Evolutionary conservation across 1,140 invertebrate species (phyloP), one percentile per base, ranked within the genome.

Genomic region (Nasonia vitripennis): DNA sequence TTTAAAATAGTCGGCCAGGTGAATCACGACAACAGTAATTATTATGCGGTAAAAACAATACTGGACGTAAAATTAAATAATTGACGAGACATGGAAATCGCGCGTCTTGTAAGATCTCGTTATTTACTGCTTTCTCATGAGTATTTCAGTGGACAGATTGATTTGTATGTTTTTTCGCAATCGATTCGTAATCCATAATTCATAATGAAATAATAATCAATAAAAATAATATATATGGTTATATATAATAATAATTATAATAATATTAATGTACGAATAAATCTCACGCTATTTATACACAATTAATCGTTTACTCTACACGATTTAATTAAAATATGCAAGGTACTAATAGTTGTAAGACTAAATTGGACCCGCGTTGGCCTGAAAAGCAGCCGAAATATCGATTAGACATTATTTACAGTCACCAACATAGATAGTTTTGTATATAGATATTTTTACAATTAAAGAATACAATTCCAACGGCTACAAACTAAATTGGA

Each of bases 11-110:
- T 71, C 71, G 79, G 77, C 45, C 67, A 82, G 78, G 62, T 71
- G 4, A 85, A 86, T 88, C 84, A 88, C 67, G 51, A 67, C 37
- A 85, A 83, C 82, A 78, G 79, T 87, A 87, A 85, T 86, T 51
- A 86, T 85, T 34, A 86, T 83, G 87, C 68, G 81, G 45, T 87
- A 88, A 78, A 83, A 86, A 89, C 89, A 91, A 91, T 91, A 91
- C 90, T 91, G 90, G 87, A 90, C 87, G 91, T 91, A 91, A 62
- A 91, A 89, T 91, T 91, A 90, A 90, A 91, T 90, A 91, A 87
- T 88, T 86, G 51, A 86, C 85, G 84, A 81, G 78, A 81, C 37
- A 70, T 78, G 67, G 20, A 67, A 82, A 86, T 79, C 79, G 84
- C 84, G 81, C 73, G 14, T 85, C 34, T 75, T 79, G 3, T 20